Base-by-base conservation (phyloP, 64 coral and sea anemone genomes). In the Dendronephthya gigantea region DNA sequence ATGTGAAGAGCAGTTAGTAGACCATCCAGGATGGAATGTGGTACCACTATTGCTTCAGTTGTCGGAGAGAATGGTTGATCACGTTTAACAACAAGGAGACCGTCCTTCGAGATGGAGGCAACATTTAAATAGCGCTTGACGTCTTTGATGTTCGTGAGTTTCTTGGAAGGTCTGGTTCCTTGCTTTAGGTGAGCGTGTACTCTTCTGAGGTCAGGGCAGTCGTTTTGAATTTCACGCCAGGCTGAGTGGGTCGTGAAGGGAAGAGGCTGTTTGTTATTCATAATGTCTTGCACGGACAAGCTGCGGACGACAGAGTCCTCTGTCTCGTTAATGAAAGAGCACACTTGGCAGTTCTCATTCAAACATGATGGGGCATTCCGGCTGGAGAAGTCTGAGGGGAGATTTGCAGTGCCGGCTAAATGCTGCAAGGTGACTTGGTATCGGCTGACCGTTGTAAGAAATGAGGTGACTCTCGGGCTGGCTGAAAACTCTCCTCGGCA, bases 381-480 rank as follows among this genome's bases (percentile, higher is more conserved):
- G 40, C 88, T 84, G 27, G 52, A 31, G 55, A 89, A 89, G 88
- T 89, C 88, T 68, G 88, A 90, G 33, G 83, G 89, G 47, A 90
- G 89, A 62, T 62, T 90, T 17, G 84, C 83, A 13, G 19, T 58
- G 14, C 89, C 84, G 29, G 89, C 68, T 3, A 87, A 39, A 41
- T 81, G 59, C 69, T 90, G 88, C 39, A 81, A 16, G 23, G 12
- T 38, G 25, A 89, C 88, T 69, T 89, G 82, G 59, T 84, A 89
- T 48, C 82, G 82, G 59, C 82, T 84, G 88, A 84, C 88, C 9
- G 82, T 89, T 38, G 82, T 69, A 14, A 89, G 82, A 16, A 89
- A 89, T 34, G 79, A 83, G 45, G 49, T 83, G 9, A 89, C 88
- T 19, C 81, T 43, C 12, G 88, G 82, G 33, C 88, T 89, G 13